Evolutionary conservation across 2,797 vertebrate species (phyloP), one percentile per base, ranked within the genome.

Genomic region (Diceros bicornis): DNA sequence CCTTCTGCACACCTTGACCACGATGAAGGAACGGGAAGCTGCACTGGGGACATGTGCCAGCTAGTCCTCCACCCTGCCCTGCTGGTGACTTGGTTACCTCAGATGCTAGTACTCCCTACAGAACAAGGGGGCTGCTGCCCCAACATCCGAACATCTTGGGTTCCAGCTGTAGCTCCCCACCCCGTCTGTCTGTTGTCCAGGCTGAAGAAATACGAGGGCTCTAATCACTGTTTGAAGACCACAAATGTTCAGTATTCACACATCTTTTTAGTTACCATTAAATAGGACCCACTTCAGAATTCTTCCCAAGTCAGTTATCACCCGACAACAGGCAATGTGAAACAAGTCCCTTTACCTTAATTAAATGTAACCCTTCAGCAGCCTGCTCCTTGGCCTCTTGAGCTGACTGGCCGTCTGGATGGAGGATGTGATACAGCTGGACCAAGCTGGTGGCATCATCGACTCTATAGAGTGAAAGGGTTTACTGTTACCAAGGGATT

Each of bases 331-430:
- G 86, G 27, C 47, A 66, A 6, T 44, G 23, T 66, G n/a, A 32
- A 69, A 97, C 91, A 96, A 74, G 82, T 17, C 94, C 55, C 59
- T 92, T 98, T 98, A 99, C 99, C 99, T 99, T 99, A 47, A 99
- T 99, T 79, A 99, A 98, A 52, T 99, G 99, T 1, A 98, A 50
- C 78, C 99, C 99, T 20, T 99, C 94, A 32, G 99, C 99, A 86
- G 99, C 98, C 96, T 99, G 98, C 79, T 97, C 97, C 96, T 98
- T 96, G 78, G 99, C 99, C 93, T 99, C 99, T 97, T 97, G 99
- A 55, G 99, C 99, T 0, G 99, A 99, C 25, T 99, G 99, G 84
- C 99, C 99, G 55, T 99, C 98, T 23, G 99, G 99, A 94, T 99
- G 99, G 32, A 99, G 95, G 98, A 99, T 98, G 85, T 99, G 99